These are phyloP conservation scores for Cyprinodon diabolis DNA, from an alignment of 2,797 vertebrate species.

Conservation along the genomic window DNA sequence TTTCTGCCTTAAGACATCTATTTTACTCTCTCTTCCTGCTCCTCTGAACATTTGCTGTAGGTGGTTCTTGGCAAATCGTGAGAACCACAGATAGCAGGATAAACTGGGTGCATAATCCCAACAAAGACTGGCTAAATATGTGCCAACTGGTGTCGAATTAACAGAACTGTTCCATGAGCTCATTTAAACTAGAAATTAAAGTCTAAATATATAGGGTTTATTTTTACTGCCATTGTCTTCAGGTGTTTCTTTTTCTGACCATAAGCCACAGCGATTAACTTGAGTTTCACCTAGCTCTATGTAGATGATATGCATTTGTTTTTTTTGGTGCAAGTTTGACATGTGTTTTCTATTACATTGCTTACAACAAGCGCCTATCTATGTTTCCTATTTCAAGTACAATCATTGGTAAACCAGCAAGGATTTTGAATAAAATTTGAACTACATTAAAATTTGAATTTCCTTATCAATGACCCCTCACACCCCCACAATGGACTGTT, in stretches of 20 bases:
- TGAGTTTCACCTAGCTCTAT: not conserved
- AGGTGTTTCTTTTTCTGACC: not conserved
- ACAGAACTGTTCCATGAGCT: not conserved
- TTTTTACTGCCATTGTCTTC: not conserved
- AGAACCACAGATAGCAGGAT: slow-evolving; percentile 53
- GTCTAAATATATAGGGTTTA: not conserved
- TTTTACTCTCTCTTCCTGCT: slow-evolving; percentile 14
- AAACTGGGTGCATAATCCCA: slow-evolving; percentile 42
- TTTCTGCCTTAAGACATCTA: slow-evolving; percentile 1
- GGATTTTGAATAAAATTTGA: not conserved
- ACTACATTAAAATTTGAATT: no score
- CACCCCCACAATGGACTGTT: no score
- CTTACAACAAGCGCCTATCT: not conserved
- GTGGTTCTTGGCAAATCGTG: slow-evolving; percentile 60
- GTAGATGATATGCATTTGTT: not conserved
- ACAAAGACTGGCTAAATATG: slow-evolving; percentile 40
- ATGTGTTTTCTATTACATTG: not conserved
- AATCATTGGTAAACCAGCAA: not conserved
- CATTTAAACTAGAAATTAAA: not conserved
- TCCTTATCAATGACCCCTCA: no score
- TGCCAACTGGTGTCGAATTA: slow-evolving; percentile 35
- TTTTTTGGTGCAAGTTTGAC: not conserved
- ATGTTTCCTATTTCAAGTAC: not conserved
- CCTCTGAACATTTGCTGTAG: slow-evolving; percentile 57
- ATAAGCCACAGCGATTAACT: not conserved